Conservation (phyloP, 1,140 invertebrate species). For the Lutraria rhynchaena region DNA sequence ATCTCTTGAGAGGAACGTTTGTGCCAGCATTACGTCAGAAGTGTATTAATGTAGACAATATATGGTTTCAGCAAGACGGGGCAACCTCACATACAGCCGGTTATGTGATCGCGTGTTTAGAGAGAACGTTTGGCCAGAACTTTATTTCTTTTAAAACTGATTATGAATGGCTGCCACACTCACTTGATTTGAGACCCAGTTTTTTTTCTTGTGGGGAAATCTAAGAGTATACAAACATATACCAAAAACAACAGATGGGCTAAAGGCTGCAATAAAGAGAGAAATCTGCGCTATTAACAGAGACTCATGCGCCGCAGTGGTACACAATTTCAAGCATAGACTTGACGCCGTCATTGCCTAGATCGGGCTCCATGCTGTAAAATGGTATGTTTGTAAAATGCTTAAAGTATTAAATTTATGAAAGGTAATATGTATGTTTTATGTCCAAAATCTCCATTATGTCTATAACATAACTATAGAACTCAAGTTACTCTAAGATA, state of each 20-base stretch:
- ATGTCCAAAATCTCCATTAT: too few species aligned
- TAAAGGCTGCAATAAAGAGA: slow-evolving; percentile 4
- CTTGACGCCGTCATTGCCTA: not conserved
- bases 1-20: too few species aligned
- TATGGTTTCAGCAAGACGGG: not conserved
- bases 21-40: too few species aligned
- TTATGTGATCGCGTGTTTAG: too few species aligned
- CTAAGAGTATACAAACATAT: not conserved
- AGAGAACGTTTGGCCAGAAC: too few species aligned
- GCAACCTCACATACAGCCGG: not conserved
- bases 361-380: not conserved
- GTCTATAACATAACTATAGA: too few species aligned
- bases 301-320: not conserved
- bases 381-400: not conserved
- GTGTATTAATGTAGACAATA: too few species aligned
- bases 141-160: too few species aligned
- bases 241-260: not conserved
- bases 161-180: slow-evolving; percentile 7
- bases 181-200: not conserved
- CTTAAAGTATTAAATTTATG: not conserved
- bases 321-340: too few species aligned
- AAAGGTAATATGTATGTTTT: slow-evolving; percentile 32
- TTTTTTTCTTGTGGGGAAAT: not conserved
- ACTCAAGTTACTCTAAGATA: too few species aligned
- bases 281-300: slow-evolving; percentile 4